Evolutionary conservation across 1,140 invertebrate species (phyloP).

Genomic region (Periplaneta americana): DNA sequence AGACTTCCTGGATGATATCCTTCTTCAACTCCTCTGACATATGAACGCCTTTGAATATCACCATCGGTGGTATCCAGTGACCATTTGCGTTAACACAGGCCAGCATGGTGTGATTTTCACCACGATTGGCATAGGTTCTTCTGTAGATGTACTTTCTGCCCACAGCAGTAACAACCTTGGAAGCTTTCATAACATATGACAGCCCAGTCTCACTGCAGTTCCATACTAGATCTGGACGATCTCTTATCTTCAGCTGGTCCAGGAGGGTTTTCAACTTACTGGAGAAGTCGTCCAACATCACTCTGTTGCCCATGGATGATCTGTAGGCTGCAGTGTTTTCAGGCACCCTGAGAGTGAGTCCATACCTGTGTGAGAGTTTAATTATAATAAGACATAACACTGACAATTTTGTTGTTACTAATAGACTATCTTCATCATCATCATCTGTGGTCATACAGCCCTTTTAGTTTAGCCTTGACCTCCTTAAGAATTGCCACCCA

Average conservation of each 20-base stretch:
- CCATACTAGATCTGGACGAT: neutral
- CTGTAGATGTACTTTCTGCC: slow-evolving; percentile 15
- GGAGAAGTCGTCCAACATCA: slow-evolving; percentile 3
- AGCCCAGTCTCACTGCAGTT: slow-evolving; percentile 14
- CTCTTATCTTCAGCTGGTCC: neutral
- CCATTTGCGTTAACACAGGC: slow-evolving; percentile 36
- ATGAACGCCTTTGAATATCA: slow-evolving; percentile 35
- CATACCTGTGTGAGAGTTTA: too few species aligned
- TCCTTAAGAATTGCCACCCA: too few species aligned
- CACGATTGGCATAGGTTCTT: slow-evolving; percentile 14
- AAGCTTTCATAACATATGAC: neutral
- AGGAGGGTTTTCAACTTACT: neutral
- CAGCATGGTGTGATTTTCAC: slow-evolving; percentile 35
- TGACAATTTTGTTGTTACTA: too few species aligned
- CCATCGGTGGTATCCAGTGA: slow-evolving; percentile 32
- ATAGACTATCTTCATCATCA: too few species aligned
- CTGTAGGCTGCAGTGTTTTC: neutral
- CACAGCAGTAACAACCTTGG: slow-evolving; percentile 1
- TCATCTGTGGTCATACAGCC: too few species aligned
- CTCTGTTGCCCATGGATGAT: neutral
- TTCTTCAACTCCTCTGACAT: slow-evolving; percentile 29
- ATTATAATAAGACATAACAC: too few species aligned
- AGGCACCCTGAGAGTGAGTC: neutral
- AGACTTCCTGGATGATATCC: slow-evolving; percentile 29
- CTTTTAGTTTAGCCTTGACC: too few species aligned